Percentiles rank a stretch among this genome's conserved stretches.
phyloP scores from a whole-genome alignment of 1,140 invertebrate species.

The Neodiprion lecontei region DNA sequence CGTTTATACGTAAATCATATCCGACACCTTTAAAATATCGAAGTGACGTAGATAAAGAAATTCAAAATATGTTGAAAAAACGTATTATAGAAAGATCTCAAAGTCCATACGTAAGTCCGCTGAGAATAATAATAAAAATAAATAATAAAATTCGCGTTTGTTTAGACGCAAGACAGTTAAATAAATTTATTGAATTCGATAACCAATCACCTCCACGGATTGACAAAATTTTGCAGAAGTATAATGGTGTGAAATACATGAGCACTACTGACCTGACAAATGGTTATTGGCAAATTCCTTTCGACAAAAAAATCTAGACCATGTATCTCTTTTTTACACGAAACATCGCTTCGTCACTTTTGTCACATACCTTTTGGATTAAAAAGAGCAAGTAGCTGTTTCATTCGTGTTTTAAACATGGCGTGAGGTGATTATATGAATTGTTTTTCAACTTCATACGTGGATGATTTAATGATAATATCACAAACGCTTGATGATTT shows the following conservation, averaged over 20 bases:
- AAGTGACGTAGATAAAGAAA: neutral
- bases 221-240: conserved; percentile 21
- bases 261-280: conserved; percentile 41
- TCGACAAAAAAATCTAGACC: conserved; percentile 31
- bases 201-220: neutral
- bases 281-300: conserved; percentile 47
- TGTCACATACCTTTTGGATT: no score
- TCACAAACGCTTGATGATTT: conserved; percentile 28
- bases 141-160: neutral
- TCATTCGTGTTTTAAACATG: conserved; percentile 25
- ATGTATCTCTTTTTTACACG: conserved; percentile 43
- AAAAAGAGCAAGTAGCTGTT: neutral
- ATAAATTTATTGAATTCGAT: neutral
- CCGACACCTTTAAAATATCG: neutral
- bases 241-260: conserved; percentile 21
- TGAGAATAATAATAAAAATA: neutral
- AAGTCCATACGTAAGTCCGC: neutral
- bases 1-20: neutral
- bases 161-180: neutral
- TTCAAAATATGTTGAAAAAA: neutral
- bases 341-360: conserved; percentile 31
- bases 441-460: conserved; percentile 20
- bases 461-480: conserved; percentile 29
- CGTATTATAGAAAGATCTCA: neutral
- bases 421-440: conserved; percentile 5